Evolutionary conservation across 2,888 invertebrate species (phyloP).

Genomic region (Lampropteryx suffumata): DNA sequence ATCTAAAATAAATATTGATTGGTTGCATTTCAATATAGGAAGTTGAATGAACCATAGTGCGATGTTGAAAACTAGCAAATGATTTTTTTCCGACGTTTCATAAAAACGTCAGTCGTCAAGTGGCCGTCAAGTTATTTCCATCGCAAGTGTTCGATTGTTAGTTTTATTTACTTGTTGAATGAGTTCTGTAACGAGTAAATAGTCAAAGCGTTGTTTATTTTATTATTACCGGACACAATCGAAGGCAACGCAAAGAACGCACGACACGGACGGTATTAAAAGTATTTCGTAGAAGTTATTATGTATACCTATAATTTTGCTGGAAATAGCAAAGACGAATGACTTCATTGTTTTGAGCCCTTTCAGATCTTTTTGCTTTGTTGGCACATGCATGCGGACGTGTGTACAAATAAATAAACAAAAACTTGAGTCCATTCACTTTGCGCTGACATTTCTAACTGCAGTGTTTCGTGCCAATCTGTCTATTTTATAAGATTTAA

Average conservation of each 20-base stretch:
- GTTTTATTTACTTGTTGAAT: conserved; percentile 31
- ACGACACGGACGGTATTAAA: conserved; percentile 12
- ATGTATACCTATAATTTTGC: conserved; percentile 26
- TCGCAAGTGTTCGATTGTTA: conserved; percentile 15
- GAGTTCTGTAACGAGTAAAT: conserved; percentile 16
- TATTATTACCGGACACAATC: conserved; percentile 22
- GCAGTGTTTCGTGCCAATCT: conserved; percentile 64
- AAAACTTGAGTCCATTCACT: conserved; percentile 78
- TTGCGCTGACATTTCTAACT: conserved; percentile 74
- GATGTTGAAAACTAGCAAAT: conserved; percentile 25
- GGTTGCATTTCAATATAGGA: conserved; percentile 38
- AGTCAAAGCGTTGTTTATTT: conserved; percentile 6
- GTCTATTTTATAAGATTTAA: conserved; percentile 53
- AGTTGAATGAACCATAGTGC: conserved; percentile 33
- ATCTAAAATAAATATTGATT: conserved; percentile 42
- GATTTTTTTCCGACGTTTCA: conserved; percentile 29
- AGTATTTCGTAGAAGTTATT: conserved; percentile 23
- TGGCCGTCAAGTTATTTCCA: conserved; percentile 25
- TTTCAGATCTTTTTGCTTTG: conserved; percentile 60
- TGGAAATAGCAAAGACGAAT: conserved; percentile 56
- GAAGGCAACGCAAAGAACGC: conserved; percentile 12
- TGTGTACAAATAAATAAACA: conserved; percentile 72
- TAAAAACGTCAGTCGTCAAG: conserved; percentile 34
- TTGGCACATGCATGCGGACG: conserved; percentile 77
- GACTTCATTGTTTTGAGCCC: conserved; percentile 61